phyloP scores from a whole-genome alignment of 2,888 invertebrate genomes.

The Seladonia tumulorum region DNA sequence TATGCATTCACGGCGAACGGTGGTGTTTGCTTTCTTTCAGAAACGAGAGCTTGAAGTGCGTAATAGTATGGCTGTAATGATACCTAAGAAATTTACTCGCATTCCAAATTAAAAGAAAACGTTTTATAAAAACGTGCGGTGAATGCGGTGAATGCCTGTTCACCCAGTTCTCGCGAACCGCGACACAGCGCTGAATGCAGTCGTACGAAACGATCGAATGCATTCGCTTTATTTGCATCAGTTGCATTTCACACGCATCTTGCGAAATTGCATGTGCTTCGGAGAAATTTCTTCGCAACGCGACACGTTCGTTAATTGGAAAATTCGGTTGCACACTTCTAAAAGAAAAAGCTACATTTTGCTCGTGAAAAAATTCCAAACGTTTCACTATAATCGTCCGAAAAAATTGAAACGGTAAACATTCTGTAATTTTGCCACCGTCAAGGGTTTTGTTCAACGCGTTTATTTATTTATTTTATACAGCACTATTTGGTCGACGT shows the following conservation, averaged over 20 bases:
- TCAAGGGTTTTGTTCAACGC: not conserved
- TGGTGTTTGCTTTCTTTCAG: not conserved
- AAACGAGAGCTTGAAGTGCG: too few species aligned
- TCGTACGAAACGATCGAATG: not conserved
- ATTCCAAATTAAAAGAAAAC: not conserved
- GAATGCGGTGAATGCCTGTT: not conserved
- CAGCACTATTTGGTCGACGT: not conserved
- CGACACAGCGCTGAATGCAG: not conserved
- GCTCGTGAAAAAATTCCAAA: not conserved
- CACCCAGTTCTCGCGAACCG: not conserved
- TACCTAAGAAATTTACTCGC: not conserved
- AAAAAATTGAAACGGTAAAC: not conserved
- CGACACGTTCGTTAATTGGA: not conserved
- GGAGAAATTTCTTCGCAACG: not conserved
- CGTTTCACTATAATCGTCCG: not conserved
- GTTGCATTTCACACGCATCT: not conserved
- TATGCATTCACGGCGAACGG: not conserved
- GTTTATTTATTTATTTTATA: not conserved
- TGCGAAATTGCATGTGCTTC: not conserved
- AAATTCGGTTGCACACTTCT: not conserved
- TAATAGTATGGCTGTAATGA: not conserved
- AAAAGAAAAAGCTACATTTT: not conserved
- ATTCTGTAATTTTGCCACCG: not conserved
- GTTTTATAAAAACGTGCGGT: not conserved
- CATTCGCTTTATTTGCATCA: not conserved